Evolutionary conservation across 1,140 invertebrate species (phyloP).

Genomic region (Diabrotica undecimpunctata): DNA sequence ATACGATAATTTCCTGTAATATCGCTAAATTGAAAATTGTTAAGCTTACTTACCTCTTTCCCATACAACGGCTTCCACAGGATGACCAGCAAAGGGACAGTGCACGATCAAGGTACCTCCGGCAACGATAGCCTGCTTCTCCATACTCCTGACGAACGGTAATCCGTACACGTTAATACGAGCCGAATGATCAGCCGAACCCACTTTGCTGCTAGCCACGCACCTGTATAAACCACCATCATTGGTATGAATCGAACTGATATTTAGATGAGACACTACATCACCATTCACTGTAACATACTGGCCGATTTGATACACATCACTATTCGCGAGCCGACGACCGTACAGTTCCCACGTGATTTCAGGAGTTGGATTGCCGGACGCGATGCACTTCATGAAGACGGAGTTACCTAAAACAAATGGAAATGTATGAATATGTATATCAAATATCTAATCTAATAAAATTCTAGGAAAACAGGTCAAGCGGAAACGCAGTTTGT

Average conservation of each 20-base stretch:
- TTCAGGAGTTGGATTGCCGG: constrained; percentile 90
- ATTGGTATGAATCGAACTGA: constrained; percentile 85
- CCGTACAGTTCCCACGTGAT: constrained; percentile 93
- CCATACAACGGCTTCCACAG: constrained; percentile 91
- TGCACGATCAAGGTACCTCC: constrained; percentile 84
- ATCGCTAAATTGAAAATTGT: too few species aligned
- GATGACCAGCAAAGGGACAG: constrained; percentile 92
- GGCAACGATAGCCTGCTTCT: constrained; percentile 88
- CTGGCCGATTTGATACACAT: constrained; percentile 78
- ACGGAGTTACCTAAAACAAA: constrained; percentile 21
- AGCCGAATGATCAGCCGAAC: constrained; percentile 78
- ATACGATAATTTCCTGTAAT: too few species aligned
- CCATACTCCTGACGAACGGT: constrained; percentile 86
- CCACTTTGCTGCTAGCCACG: constrained; percentile 86
- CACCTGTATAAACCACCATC: constrained; percentile 89
- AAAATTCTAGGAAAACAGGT: too few species aligned
- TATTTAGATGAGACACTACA: constrained; percentile 91
- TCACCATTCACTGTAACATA: constrained; percentile 85
- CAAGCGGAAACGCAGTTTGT: too few species aligned
- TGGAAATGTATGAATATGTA: constrained; percentile 63
- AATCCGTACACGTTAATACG: constrained; percentile 89
- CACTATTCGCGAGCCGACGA: constrained; percentile 75
- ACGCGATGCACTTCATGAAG: constrained; percentile 72
- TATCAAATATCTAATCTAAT: constrained; percentile 70
- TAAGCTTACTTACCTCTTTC: constrained; percentile 63